These are phyloP conservation scores for Drosophila anomalipes DNA, from an alignment of 2,888 invertebrate genomes.

Conservation along the genomic window DNA sequence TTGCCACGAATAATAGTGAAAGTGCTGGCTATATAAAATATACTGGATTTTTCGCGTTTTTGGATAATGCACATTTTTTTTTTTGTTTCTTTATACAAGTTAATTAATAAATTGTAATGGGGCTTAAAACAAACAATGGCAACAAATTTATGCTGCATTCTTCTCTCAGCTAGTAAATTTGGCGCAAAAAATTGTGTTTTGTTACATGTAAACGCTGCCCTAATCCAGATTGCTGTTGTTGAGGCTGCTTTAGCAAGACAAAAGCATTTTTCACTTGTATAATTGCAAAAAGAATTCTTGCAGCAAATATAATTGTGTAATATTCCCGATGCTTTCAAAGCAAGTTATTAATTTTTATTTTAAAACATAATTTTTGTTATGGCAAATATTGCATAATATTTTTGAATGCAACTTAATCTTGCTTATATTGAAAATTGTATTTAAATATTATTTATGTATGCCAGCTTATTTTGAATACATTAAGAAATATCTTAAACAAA, in stretches of 20 bases:
- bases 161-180: slow-evolving; percentile 5
- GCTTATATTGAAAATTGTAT: neutral
- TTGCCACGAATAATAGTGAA: slow-evolving; percentile 49
- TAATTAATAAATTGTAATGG: slow-evolving; percentile 65
- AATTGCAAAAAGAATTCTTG: neutral
- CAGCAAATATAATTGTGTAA: neutral
- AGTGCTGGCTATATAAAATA: slow-evolving; percentile 14
- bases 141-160: slow-evolving; percentile 5
- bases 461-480: neutral
- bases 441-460: neutral
- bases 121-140: slow-evolving; percentile 26
- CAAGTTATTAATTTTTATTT: neutral
- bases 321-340: neutral
- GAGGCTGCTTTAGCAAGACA: neutral
- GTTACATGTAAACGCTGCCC: neutral
- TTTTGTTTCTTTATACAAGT: slow-evolving; percentile 29
- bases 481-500: rapidly evolving
- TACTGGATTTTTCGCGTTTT: slow-evolving; percentile 10
- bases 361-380: neutral
- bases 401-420: neutral
- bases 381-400: neutral
- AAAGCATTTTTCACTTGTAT: neutral
- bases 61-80: slow-evolving; percentile 8
- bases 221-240: neutral
- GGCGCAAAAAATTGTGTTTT: neutral